A percentile compares a stretch with the other conserved stretches of the same genome.
Conservation (phyloP, 2,797 vertebrate species). For the Petrocephalus sullivani region DNA sequence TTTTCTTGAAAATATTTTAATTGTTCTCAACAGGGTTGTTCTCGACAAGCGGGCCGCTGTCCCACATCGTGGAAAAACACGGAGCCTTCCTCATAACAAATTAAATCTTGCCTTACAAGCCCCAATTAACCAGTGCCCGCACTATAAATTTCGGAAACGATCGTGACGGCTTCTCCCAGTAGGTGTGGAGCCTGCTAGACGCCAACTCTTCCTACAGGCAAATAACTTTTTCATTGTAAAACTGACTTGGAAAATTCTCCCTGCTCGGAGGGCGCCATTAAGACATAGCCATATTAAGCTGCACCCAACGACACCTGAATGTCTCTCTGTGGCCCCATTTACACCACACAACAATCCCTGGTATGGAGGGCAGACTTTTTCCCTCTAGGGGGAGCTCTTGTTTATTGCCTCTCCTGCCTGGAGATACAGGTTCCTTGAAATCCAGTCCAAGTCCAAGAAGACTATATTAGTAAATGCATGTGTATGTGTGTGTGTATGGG, state of each 20-base stretch:
- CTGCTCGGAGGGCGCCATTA: neutral
- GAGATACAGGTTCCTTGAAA: neutral
- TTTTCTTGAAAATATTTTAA: neutral
- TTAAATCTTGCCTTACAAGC: neutral
- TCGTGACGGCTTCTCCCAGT: neutral
- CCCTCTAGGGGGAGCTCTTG: neutral
- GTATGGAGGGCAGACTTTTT: neutral
- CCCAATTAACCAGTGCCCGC: neutral
- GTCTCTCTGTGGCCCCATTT: constrained; percentile 7
- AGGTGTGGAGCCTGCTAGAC: neutral
- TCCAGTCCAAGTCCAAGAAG: neutral
- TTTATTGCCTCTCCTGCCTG: neutral
- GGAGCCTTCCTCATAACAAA: neutral
- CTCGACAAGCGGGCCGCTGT: neutral
- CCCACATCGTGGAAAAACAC: neutral
- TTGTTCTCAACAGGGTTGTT: neutral
- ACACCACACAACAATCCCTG: neutral
- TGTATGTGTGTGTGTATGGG: neutral
- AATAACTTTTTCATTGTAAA: constrained; percentile 2
- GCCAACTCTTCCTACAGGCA: neutral
- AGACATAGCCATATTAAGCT: constrained; percentile 7
- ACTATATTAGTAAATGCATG: neutral
- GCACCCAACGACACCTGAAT: neutral
- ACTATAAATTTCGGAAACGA: neutral
- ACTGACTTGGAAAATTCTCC: neutral